These are phyloP conservation scores for Apostichopus japonicus DNA, from an alignment of 35 echinoderm and acorn worm species.

Conservation along the genomic window DNA sequence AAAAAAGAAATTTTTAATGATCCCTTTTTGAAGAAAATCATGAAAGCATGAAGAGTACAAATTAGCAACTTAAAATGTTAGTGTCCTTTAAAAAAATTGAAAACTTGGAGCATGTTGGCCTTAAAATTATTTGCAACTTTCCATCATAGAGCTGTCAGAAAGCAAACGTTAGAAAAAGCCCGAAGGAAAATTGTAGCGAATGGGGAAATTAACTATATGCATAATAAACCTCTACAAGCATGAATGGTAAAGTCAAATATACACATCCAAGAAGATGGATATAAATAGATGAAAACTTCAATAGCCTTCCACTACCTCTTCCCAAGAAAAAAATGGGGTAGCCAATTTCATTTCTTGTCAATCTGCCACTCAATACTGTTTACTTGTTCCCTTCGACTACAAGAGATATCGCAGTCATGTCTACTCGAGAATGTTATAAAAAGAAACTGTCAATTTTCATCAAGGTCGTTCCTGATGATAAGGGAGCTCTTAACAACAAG, in stretches of 20 bases:
- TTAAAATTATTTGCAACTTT: not conserved
- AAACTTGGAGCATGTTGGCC: not conserved
- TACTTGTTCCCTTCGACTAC: not conserved
- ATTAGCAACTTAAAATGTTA: too few relatives aligned
- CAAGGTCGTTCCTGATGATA: not conserved
- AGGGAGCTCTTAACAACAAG: not conserved
- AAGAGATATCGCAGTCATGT: not conserved
- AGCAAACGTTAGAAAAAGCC: not conserved
- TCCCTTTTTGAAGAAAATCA: too few relatives aligned
- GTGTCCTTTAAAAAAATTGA: too few relatives aligned
- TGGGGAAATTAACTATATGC: not conserved
- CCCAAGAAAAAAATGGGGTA: not conserved
- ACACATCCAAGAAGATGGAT: not conserved
- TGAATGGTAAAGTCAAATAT: not conserved
- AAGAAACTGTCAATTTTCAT: not conserved
- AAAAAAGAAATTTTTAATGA: too few relatives aligned
- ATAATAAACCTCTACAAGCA: not conserved
- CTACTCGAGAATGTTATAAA: not conserved
- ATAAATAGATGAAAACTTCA: not conserved
- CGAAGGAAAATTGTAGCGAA: not conserved
- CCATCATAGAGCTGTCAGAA: not conserved
- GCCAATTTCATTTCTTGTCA: not conserved
- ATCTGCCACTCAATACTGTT: not conserved
- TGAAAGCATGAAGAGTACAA: too few relatives aligned
- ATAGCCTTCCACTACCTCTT: not conserved